Percentiles rank a stretch among this genome's conserved stretches.
These are phyloP conservation scores for Megalops atlanticus DNA, from an alignment of 2,113 vertebrate genomes.

Conservation along the genomic window DNA sequence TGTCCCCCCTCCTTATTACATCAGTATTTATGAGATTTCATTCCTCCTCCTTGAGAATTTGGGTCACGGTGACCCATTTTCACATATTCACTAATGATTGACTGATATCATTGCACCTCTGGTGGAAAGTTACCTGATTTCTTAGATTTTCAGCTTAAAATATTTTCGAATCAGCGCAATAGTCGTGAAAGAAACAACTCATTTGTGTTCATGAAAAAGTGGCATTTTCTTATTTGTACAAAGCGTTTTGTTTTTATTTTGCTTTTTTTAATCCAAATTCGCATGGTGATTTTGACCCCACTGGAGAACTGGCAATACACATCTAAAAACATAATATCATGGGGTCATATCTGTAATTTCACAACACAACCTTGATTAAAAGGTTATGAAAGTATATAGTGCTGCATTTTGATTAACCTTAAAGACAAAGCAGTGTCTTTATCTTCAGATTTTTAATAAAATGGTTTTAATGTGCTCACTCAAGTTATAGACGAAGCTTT, in stretches of 20 bases:
- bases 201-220: neutral
- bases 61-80: neutral
- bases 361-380: neutral
- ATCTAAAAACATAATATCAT: too few species aligned
- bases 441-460: too few species aligned
- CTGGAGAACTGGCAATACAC: too few species aligned
- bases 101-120: neutral
- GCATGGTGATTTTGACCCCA: too few species aligned
- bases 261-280: too few species aligned
- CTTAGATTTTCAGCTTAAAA: neutral
- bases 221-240: neutral
- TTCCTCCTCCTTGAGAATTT: neutral
- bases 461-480: too few species aligned
- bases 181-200: neutral
- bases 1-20: neutral
- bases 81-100: neutral
- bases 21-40: constrained; percentile 2
- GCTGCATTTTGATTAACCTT: too few species aligned
- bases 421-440: too few species aligned
- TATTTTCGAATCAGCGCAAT: neutral
- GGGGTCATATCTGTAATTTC: neutral
- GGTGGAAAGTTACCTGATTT: neutral
- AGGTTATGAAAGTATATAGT: too few species aligned
- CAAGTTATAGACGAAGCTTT: too few species aligned
- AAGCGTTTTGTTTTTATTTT: too few species aligned